Percentiles rank a stretch among this genome's conserved stretches.
Conservation (phyloP, 2,113 vertebrate species). For the Nesoenas mayeri region DNA sequence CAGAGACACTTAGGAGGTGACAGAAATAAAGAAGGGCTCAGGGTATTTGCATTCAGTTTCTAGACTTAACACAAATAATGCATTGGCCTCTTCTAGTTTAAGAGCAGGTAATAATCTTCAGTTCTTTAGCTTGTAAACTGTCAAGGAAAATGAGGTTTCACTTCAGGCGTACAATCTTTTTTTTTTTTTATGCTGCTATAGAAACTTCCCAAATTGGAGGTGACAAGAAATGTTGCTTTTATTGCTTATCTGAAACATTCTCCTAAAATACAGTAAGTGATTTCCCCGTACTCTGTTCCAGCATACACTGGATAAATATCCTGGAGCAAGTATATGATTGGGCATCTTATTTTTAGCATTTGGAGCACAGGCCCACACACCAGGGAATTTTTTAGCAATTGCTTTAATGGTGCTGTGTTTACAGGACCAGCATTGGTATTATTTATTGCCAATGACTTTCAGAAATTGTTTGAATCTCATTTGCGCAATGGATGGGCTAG, state of each 20-base stretch:
- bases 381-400: constrained; percentile 39
- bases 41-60: neutral
- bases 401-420: constrained; percentile 43
- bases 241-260: constrained; percentile 1
- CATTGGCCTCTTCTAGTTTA: neutral
- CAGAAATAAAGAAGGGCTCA: neutral
- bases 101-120: neutral
- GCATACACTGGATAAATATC: constrained; percentile 22
- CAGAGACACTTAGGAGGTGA: neutral
- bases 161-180: neutral
- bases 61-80: neutral
- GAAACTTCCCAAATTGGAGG: neutral
- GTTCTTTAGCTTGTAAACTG: neutral
- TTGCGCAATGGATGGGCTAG: constrained; percentile 31
- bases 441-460: constrained; percentile 44
- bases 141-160: constrained; percentile 14
- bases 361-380: neutral
- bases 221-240: neutral
- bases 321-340: neutral
- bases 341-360: constrained; percentile 37
- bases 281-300: constrained; percentile 5
- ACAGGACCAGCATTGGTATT: constrained; percentile 1
- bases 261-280: constrained; percentile 11
- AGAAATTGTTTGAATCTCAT: constrained; percentile 59
- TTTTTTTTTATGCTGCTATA: neutral